Percentiles rank a stretch among this genome's conserved stretches.
These are phyloP conservation scores for Encarsia formosa DNA, from an alignment of 2,888 invertebrate species.

Conservation along the genomic window DNA sequence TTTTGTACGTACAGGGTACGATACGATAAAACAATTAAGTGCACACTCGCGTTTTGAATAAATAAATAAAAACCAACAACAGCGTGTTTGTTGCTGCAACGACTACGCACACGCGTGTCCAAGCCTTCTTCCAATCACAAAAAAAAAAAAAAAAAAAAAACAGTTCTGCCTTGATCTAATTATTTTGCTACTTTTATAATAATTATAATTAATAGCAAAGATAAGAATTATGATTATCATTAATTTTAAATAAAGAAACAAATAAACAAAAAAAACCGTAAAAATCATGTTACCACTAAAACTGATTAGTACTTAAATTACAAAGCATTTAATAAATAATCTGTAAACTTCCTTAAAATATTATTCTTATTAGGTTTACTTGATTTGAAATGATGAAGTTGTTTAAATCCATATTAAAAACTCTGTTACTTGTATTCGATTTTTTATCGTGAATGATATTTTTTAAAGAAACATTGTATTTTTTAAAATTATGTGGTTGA, in stretches of 20 bases:
- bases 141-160: too few species aligned
- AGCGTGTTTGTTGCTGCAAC: background rate
- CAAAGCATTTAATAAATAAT: too few species aligned
- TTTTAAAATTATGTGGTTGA: too few species aligned
- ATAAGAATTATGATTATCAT: too few species aligned
- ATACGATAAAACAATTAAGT: constrained; percentile 8
- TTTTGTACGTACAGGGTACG: constrained; percentile 23
- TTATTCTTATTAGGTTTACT: too few species aligned
- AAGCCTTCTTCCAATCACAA: constrained; percentile 24
- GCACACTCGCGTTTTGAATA: constrained; percentile 12
- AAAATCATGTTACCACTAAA: constrained; percentile 24
- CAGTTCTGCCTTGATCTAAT: constrained; percentile 46
- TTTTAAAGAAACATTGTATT: too few species aligned
- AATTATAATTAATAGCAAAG: constrained; percentile 26
- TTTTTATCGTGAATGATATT: too few species aligned
- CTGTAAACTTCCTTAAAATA: too few species aligned
- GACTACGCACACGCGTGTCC: constrained; percentile 9
- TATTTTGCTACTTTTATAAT: constrained; percentile 52
- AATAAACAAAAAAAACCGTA: constrained; percentile 21
- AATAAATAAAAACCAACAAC: constrained; percentile 5
- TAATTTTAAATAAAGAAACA: constrained; percentile 12
- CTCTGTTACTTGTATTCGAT: too few species aligned
- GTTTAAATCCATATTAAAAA: too few species aligned
- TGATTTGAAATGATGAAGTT: too few species aligned
- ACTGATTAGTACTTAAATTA: too few species aligned